Base-by-base conservation (phyloP, 1,140 invertebrate genomes). In the Heterodera carotae region DNA sequence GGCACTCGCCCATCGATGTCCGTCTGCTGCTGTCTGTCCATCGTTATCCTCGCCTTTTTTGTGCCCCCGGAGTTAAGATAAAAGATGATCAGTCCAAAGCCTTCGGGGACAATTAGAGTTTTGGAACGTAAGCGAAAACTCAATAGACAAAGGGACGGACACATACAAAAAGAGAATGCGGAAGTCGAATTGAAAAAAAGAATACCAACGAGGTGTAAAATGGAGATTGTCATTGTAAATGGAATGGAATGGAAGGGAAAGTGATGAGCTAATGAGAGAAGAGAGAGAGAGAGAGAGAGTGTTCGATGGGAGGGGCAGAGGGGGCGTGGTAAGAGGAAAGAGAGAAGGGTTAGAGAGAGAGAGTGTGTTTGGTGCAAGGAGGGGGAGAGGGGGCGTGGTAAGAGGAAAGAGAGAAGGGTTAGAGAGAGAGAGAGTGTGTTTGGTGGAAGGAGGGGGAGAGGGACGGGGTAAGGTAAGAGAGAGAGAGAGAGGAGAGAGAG, bases 1-100 rank as follows among this genome's bases (percentile, higher is more conserved):
- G 62, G 62, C 62, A 66, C 62, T 66, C 62, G 62, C 62, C 27
- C 27, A 43, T 22, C 48, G 15, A 53, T 18, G 62, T 66, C 62
- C 27, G 62, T 66, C 33, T 34, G 27, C 22, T 66, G 62, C 27
- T 29, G 27, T 66, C 27, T 22, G 60, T 43, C 12, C 39, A 27
- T 66, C 48, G 48, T 22, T 18, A 2, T 53, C 48, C 39, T 39
- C 39, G 2, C 39, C 22, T 12, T 53, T 53, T 53, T 53, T 53
- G 48, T 53, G 48, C 48, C 48, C 48, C 5, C 4, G 48, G 48
- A 4, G 5, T 18, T 5, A 15, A 22, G 18, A 18, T 4, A 53
- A 53, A 53, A 18, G 18, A 53, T 34, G 25, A 66, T 66, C 62
- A 66, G 8, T 29, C 62, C 25, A 4, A 18, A 18, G 4, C 62